Conservation (phyloP, 2,113 vertebrate species). For the Grammomys surdaster region DNA sequence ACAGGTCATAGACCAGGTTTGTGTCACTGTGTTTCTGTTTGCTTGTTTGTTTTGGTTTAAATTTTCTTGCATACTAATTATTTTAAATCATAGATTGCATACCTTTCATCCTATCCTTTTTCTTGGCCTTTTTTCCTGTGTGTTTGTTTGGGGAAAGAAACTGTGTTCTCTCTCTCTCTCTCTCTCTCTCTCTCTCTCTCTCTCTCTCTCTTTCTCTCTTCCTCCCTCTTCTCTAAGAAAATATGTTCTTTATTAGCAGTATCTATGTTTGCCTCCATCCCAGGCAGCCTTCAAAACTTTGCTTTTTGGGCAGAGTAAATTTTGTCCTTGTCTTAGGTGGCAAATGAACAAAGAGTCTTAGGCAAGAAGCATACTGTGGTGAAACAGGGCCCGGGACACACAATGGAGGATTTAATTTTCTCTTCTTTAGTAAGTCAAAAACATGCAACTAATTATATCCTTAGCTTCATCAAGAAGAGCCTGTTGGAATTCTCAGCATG, state of each 20-base stretch:
- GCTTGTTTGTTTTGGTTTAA: background rate
- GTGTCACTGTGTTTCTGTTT: background rate
- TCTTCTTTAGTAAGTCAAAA: background rate
- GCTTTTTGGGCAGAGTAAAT: background rate
- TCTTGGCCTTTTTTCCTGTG: background rate
- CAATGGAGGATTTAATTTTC: background rate
- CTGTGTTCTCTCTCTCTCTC: background rate
- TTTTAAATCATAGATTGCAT: background rate
- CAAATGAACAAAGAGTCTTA: background rate
- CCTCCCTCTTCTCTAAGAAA: background rate
- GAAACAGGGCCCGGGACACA: background rate
- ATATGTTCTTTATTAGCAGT: background rate
- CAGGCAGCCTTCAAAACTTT: background rate
- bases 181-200: background rate
- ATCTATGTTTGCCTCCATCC: background rate
- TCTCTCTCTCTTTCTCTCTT: background rate
- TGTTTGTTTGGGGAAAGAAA: background rate
- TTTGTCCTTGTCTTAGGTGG: background rate
- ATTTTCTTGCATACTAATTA: background rate
- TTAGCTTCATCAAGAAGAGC: background rate
- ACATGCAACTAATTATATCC: background rate
- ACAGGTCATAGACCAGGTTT: background rate
- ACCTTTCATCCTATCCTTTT: background rate
- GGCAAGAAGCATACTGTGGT: background rate
- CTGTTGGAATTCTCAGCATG: background rate